Evolutionary conservation across 2,797 vertebrate species (phyloP), one percentile per base, ranked within the genome.

Genomic region (Fundulus diaphanus): DNA sequence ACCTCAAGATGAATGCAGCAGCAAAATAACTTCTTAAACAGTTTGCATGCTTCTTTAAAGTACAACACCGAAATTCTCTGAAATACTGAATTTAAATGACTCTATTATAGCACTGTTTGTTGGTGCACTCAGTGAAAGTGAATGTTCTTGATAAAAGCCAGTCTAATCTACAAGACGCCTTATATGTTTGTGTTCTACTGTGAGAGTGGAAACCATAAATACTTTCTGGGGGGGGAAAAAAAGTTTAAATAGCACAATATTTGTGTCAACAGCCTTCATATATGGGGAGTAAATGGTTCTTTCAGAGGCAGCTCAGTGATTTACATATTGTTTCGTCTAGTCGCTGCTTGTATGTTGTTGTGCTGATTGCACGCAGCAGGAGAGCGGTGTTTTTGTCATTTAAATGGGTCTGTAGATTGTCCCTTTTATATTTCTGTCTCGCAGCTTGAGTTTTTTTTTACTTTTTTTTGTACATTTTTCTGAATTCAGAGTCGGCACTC

Each of bases 311-410:
- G 52, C 40, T 52, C 44, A 79, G 24, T 46, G 73, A 80, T 87
- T 83, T 77, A 78, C 51, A 75, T 72, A 63, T 80, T 78, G 67
- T 79, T 74, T 84, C 81, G 73, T 79, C 49, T 49, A 82, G 73
- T 86, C 65, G 29, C 70, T 52, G 67, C 68, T 37, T 79, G 56
- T 82, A 67, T 83, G 74, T 83, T 78, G 78, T 57, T 48, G 72
- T 46, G 33, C 79, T 89, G 84, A 90, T 90, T 89, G 83, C 82
- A 7, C 80, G 3, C 87, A 82, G 81, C 79, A 49, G 81, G 82
- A 57, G 76, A 63, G n/a, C 46, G n/a, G 8, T 15, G 29, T 78
- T 76, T 85, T 74, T 78, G 75, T 79, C 81, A 80, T 78, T 79
- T 72, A 82, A 86, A 68, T 82, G 42, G 80, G 75, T 24, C 77